Percentiles rank a stretch among this genome's conserved stretches.
Evolutionary conservation across 2,113 vertebrate genomes (phyloP).

Genomic region (Amphilophus citrinellus): DNA sequence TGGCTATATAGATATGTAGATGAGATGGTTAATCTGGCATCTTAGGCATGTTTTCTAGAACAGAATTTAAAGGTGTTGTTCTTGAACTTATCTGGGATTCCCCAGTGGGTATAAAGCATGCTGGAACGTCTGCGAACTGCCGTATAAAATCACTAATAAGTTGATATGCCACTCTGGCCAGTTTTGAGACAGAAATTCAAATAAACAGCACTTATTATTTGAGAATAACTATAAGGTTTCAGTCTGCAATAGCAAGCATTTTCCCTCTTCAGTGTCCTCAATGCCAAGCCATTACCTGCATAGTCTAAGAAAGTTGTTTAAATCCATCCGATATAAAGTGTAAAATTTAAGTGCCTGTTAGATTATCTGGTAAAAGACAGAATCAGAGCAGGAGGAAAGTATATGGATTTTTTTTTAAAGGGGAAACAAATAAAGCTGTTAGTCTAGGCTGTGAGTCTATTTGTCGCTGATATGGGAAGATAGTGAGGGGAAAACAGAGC

Average conservation of each 20-base stretch:
- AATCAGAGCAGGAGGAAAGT: constrained; percentile 24
- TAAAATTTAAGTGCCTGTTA: constrained; percentile 38
- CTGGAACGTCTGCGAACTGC: neutral
- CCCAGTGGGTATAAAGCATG: neutral
- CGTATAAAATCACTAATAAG: neutral
- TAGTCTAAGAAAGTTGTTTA: neutral
- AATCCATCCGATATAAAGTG: constrained; percentile 6
- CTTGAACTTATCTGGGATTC: neutral
- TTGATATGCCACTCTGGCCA: neutral
- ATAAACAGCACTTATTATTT: neutral
- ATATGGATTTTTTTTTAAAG: constrained; percentile 28
- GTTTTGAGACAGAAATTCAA: neutral
- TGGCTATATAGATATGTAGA: neutral
- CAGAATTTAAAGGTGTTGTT: neutral
- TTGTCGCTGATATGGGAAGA: constrained; percentile 57
- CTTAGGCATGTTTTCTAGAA: neutral
- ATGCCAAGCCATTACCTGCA: neutral
- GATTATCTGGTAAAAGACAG: constrained; percentile 34
- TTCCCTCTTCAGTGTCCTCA: neutral
- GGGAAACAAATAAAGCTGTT: constrained; percentile 56
- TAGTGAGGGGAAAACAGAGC: constrained; percentile 40
- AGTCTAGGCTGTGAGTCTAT: constrained; percentile 49
- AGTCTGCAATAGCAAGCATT: neutral
- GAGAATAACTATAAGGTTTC: neutral
- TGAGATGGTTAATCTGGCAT: constrained; percentile 10